These are phyloP conservation scores for Drosophila ezoana DNA, from an alignment of 2,888 invertebrate species.

Conservation along the genomic window DNA sequence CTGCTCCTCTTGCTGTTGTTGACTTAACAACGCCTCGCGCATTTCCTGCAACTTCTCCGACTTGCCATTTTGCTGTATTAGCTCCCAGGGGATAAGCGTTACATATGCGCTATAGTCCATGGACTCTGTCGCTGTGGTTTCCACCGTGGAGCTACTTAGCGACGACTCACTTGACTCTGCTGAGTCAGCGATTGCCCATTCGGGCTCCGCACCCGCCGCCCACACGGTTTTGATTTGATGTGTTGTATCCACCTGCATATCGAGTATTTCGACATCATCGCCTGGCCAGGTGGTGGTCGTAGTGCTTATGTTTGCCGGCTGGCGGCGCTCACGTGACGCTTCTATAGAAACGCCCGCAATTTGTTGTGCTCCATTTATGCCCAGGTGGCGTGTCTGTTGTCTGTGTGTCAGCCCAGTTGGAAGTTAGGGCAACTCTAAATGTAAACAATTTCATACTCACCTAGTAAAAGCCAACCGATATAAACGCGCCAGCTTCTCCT, in stretches of 20 bases:
- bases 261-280: constrained; percentile 73
- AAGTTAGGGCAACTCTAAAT: constrained; percentile 14
- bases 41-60: constrained; percentile 73
- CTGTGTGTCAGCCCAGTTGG: constrained; percentile 85
- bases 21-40: constrained; percentile 57
- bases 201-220: constrained; percentile 54
- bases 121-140: constrained; percentile 51
- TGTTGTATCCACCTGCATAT: constrained; percentile 56
- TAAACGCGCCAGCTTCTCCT: constrained; percentile 90
- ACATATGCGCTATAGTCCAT: constrained; percentile 64
- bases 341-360: constrained; percentile 69
- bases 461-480: constrained; percentile 93
- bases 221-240: constrained; percentile 59
- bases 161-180: constrained; percentile 57
- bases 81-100: constrained; percentile 79
- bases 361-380: constrained; percentile 86
- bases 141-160: constrained; percentile 29
- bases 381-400: constrained; percentile 93
- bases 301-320: constrained; percentile 22
- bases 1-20: constrained; percentile 35
- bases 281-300: constrained; percentile 49
- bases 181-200: constrained; percentile 55
- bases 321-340: constrained; percentile 68
- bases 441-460: constrained; percentile 82
- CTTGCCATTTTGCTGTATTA: constrained; percentile 79